These are phyloP conservation scores for Drosophila fuyamai DNA, from an alignment of 1,140 invertebrate species.

Conservation along the genomic window DNA sequence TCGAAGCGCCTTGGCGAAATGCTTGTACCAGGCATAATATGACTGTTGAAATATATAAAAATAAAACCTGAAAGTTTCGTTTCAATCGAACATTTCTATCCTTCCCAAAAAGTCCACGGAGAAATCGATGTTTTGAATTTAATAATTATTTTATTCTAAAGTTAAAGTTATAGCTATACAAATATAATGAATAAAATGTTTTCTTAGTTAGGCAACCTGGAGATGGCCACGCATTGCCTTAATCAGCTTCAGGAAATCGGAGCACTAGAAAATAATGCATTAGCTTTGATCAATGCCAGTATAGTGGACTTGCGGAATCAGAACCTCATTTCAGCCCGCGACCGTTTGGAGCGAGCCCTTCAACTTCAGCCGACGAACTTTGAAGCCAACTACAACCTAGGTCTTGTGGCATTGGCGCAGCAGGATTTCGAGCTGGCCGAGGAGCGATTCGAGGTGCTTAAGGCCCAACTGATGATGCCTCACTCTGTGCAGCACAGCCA, in stretches of 20 bases:
- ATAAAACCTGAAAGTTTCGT: too few relatives aligned
- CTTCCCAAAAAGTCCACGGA: too few relatives aligned
- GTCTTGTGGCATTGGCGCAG: slow-evolving; percentile 91
- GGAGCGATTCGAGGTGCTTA: slow-evolving; percentile 90
- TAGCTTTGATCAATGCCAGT: slow-evolving; percentile 95
- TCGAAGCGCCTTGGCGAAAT: too few relatives aligned
- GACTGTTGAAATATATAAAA: too few relatives aligned
- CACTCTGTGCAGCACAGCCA: slow-evolving; percentile 88
- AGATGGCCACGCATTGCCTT: slow-evolving; percentile 93
- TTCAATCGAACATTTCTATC: too few relatives aligned
- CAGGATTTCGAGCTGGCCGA: slow-evolving; percentile 86
- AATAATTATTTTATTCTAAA: too few relatives aligned
- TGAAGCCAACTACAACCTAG: slow-evolving; percentile 96
- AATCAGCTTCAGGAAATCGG: slow-evolving; percentile 90
- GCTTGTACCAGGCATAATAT: too few relatives aligned
- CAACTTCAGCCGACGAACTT: slow-evolving; percentile 93
- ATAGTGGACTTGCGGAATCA: slow-evolving; percentile 91
- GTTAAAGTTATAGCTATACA: too few relatives aligned
- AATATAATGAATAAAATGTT: background rate
- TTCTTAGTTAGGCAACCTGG: slow-evolving; percentile 91
- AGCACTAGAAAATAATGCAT: slow-evolving; percentile 90
- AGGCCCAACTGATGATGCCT: slow-evolving; percentile 83
- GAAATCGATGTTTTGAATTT: too few relatives aligned
- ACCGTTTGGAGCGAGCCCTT: slow-evolving; percentile 91
- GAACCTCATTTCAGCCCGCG: slow-evolving; percentile 91